A percentile compares a stretch with the other conserved stretches of the same genome.
phyloP scores from a whole-genome alignment of 2,797 vertebrate genomes.

The Sparidentex hasta region DNA sequence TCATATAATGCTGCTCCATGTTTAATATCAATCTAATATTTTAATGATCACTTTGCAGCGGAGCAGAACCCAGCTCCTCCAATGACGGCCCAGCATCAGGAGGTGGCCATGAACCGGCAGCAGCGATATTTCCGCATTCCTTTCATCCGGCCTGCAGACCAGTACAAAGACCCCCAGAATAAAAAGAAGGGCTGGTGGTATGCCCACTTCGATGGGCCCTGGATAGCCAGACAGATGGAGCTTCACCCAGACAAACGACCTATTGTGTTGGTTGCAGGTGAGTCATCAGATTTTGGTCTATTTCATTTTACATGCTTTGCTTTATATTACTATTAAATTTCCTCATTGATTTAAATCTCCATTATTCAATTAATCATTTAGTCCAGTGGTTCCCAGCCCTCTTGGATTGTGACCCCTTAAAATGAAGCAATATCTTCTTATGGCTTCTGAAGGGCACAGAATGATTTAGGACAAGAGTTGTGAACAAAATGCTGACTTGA shows the following conservation, averaged over 20 bases:
- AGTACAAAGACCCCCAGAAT: constrained; percentile 98
- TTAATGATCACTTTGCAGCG: constrained; percentile 78
- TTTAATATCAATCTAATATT: not conserved
- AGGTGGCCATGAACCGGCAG: constrained; percentile 93
- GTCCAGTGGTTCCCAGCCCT: not conserved
- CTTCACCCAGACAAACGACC: constrained; percentile 98
- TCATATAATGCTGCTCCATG: not conserved
- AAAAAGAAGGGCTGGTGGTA: constrained; percentile 99
- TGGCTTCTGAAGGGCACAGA: not conserved
- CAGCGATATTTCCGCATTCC: constrained; percentile 99
- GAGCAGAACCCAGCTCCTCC: constrained; percentile 92
- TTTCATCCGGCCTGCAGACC: constrained; percentile 97
- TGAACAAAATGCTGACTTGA: not conserved
- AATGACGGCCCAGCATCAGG: constrained; percentile 89
- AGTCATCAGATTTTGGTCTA: constrained; percentile 15
- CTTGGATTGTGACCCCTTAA: not conserved
- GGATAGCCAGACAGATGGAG: constrained; percentile 99
- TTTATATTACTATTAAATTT: not conserved
- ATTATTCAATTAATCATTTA: not conserved
- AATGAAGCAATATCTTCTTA: not conserved
- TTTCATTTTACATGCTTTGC: not conserved
- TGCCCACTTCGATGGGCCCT: constrained; percentile 96
- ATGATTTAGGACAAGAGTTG: not conserved
- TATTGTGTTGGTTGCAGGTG: constrained; percentile 96
- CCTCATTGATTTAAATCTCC: not conserved